A percentile compares a stretch with the other conserved stretches of the same genome.
phyloP scores from a whole-genome alignment of 2,888 invertebrate genomes.

The Mesodorylaimus sp. region DNA sequence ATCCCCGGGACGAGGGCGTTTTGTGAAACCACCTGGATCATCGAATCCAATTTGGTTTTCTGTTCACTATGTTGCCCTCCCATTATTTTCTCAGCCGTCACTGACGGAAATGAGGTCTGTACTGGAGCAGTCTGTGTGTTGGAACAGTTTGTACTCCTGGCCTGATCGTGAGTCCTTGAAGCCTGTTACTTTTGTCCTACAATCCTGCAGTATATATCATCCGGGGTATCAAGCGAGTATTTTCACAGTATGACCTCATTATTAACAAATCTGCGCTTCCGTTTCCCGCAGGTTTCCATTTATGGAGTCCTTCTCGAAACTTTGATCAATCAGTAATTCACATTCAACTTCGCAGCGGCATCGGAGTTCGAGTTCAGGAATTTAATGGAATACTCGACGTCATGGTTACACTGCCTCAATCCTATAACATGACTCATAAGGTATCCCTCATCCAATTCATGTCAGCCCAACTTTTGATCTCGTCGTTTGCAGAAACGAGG shows the following conservation, averaged over 20 bases:
- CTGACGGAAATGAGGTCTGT: not conserved
- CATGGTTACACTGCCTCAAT: not conserved
- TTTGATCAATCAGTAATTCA: not conserved
- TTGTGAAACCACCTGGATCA: no score
- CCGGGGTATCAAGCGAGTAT: not conserved
- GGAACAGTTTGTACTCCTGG: no score
- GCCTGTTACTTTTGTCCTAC: not conserved
- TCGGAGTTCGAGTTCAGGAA: not conserved
- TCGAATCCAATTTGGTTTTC: not conserved
- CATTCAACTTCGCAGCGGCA: not conserved
- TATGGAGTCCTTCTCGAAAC: slow-evolving; percentile 3
- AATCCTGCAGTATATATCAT: not conserved
- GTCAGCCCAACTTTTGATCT: not conserved
- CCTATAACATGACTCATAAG: not conserved
- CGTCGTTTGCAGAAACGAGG: no score
- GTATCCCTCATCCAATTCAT: not conserved
- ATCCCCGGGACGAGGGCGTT: no score
- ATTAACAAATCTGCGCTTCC: not conserved
- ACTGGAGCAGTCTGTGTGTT: no score
- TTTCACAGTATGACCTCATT: not conserved
- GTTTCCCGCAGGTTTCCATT: not conserved
- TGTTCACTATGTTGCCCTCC: not conserved
- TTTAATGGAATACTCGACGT: not conserved
- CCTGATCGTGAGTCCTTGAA: no score
- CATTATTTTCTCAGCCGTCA: not conserved